Evolutionary conservation across 2,113 vertebrate species (phyloP).

Genomic region (Rhegmatorhina hoffmannsi): DNA sequence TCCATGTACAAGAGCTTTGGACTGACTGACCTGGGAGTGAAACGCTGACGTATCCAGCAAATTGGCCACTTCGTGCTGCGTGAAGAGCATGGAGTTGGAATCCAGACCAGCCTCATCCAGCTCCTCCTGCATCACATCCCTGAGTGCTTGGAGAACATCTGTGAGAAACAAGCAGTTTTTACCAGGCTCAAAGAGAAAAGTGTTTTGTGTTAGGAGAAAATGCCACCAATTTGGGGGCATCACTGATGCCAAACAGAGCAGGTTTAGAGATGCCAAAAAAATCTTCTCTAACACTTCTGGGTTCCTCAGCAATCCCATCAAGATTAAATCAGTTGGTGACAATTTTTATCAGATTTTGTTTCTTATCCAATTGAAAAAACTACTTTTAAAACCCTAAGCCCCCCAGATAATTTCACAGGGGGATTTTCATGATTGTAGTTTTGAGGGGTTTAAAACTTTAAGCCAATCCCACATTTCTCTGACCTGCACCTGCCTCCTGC

Average conservation of each 20-base stretch:
- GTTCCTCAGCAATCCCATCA: neutral
- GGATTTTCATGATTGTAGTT: neutral
- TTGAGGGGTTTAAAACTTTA: neutral
- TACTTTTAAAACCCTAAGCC: neutral
- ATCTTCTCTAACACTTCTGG: neutral
- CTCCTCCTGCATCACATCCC: constrained; percentile 79
- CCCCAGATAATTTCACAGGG: neutral
- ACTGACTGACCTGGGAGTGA: constrained; percentile 81
- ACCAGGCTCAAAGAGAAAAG: neutral
- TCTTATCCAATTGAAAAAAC: neutral
- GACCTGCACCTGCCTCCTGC: neutral
- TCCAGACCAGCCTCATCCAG: constrained; percentile 80
- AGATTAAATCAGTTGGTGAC: neutral
- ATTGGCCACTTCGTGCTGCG: constrained; percentile 85
- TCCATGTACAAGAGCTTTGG: neutral
- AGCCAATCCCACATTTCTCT: neutral
- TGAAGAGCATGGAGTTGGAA: constrained; percentile 81
- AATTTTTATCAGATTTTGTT: neutral
- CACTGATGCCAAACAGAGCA: neutral
- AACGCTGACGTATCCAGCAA: constrained; percentile 90
- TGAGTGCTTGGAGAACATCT: constrained; percentile 86
- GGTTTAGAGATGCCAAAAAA: neutral
- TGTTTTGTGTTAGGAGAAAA: neutral
- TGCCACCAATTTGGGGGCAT: neutral
- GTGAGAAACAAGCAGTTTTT: neutral